Evolutionary conservation across 92 coral and sea anemone species (phyloP).

Genomic region (Phenganax subtilis): DNA sequence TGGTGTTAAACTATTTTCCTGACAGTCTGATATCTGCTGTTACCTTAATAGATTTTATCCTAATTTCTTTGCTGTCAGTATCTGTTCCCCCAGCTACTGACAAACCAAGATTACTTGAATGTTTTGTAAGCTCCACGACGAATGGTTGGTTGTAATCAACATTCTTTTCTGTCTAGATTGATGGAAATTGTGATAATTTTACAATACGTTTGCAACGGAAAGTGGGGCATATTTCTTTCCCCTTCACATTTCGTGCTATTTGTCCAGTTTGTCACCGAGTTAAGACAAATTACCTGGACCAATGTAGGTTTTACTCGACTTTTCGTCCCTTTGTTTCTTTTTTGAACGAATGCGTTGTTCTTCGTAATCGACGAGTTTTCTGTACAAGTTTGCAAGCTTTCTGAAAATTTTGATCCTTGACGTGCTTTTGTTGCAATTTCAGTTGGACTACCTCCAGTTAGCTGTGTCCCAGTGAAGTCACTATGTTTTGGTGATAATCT

Average conservation of each 20-base stretch:
- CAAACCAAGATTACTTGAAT: slow-evolving; percentile 66
- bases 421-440: not conserved
- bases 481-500: not conserved
- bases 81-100: slow-evolving; percentile 77
- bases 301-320: not conserved
- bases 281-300: slow-evolving; percentile 14
- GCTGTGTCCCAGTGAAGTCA: not conserved
- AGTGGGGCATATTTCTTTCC: no score
- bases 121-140: slow-evolving; percentile 55
- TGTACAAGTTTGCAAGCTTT: not conserved
- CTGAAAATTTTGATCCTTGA: slow-evolving; percentile 5
- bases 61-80: slow-evolving; percentile 45
- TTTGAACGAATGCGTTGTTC: not conserved
- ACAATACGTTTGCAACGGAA: not conserved
- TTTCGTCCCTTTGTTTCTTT: slow-evolving; percentile 6
- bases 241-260: not conserved
- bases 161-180: not conserved
- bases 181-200: not conserved
- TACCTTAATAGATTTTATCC: slow-evolving; percentile 73
- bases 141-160: slow-evolving; percentile 21
- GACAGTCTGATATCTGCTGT: not conserved
- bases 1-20: not conserved
- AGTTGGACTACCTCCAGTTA: not conserved
- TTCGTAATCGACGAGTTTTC: not conserved
- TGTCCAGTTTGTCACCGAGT: not conserved